These are phyloP conservation scores for Melierax canorus DNA, from an alignment of 2,113 vertebrate genomes.

Conservation along the genomic window DNA sequence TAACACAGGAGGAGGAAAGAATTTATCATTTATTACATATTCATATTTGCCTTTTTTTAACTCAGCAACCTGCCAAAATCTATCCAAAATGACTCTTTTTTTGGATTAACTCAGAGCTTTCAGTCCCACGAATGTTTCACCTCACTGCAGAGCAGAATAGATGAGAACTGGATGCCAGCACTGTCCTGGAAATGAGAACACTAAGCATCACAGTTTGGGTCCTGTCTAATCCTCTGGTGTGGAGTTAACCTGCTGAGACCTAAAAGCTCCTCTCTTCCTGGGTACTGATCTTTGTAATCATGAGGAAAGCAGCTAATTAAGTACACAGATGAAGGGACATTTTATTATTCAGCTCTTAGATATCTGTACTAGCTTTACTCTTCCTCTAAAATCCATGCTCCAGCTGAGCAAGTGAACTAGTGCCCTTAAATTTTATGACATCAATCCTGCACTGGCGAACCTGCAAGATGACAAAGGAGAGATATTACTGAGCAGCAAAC, in stretches of 20 bases:
- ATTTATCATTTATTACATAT: constrained; percentile 47
- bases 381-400: constrained; percentile 1
- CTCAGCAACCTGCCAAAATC: background rate
- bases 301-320: constrained; percentile 32
- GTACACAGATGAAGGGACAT: background rate
- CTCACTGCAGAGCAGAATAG: background rate
- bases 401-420: constrained; percentile 17
- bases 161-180: background rate
- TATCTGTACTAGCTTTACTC: background rate
- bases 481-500: background rate
- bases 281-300: constrained; percentile 40
- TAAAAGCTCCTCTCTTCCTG: constrained; percentile 47
- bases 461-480: background rate
- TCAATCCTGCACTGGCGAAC: background rate
- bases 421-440: background rate
- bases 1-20: constrained; percentile 41
- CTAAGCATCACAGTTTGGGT: constrained; percentile 14
- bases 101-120: background rate
- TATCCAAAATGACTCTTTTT: background rate
- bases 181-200: constrained; percentile 15
- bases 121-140: background rate
- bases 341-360: background rate
- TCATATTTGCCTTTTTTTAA: background rate
- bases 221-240: constrained; percentile 11
- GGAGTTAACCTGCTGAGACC: constrained; percentile 48